Conservation (phyloP, 1,140 invertebrate genomes). For the Tribolium madens region DNA sequence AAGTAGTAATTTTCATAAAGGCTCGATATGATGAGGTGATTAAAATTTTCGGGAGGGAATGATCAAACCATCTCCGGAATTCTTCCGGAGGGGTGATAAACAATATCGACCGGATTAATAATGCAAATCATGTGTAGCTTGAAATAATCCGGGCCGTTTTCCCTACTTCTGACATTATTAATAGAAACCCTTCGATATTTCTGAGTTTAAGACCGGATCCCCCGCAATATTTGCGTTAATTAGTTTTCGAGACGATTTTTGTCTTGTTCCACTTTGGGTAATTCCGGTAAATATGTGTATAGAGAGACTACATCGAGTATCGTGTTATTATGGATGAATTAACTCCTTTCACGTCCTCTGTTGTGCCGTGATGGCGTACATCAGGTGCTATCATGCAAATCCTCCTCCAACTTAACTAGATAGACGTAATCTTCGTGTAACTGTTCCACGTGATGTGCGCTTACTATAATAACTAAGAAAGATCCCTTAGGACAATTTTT, state of each 20-base stretch:
- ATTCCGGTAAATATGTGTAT: no score
- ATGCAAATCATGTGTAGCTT: constrained; percentile 28
- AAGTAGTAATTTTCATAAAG: constrained; percentile 18
- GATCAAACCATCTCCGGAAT: background rate
- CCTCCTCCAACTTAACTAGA: constrained; percentile 26
- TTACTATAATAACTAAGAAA: background rate
- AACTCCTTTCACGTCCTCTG: constrained; percentile 8
- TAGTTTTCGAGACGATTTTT: background rate
- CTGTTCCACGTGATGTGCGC: constrained; percentile 25
- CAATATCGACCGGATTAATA: constrained; percentile 32
- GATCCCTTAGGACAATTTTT: background rate
- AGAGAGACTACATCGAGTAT: background rate
- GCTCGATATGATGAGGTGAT: constrained; percentile 7
- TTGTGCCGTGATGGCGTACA: constrained; percentile 29
- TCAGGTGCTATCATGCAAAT: constrained; percentile 35
- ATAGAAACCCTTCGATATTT: constrained; percentile 1
- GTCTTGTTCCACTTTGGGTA: background rate
- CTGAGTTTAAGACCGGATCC: no score
- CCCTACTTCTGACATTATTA: constrained; percentile 16
- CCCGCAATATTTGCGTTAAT: no score
- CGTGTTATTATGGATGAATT: constrained; percentile 29
- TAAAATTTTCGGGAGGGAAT: constrained; percentile 3
- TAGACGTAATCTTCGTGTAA: constrained; percentile 38
- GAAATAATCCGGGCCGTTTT: constrained; percentile 1
- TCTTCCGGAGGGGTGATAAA: constrained; percentile 25